Percentiles rank a stretch among this genome's conserved stretches.
Conservation (phyloP, 2,888 invertebrate genomes). For the Onthophagus sagittarius region DNA sequence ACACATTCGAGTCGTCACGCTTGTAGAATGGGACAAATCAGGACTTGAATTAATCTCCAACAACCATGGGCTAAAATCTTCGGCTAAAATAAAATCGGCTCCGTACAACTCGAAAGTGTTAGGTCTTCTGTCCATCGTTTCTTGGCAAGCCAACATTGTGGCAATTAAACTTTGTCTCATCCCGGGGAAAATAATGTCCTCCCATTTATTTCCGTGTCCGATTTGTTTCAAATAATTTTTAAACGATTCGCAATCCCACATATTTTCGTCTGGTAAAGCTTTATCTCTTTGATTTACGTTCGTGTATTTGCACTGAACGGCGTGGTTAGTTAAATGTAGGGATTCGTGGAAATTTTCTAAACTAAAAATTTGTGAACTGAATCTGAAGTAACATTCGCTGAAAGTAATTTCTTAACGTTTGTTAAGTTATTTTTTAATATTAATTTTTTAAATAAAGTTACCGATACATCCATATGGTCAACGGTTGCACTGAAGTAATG, state of each 20-base stretch:
- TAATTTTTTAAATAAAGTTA: slow-evolving; percentile 42
- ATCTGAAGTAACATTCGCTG: slow-evolving; percentile 86
- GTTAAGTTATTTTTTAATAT: neutral
- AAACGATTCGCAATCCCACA: slow-evolving; percentile 90
- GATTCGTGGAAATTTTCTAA: slow-evolving; percentile 87
- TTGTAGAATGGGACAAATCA: slow-evolving; percentile 85
- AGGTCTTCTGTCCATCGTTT: slow-evolving; percentile 72
- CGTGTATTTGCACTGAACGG: slow-evolving; percentile 85
- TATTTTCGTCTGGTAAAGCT: slow-evolving; percentile 82
- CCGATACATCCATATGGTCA: slow-evolving; percentile 92
- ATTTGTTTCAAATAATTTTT: slow-evolving; percentile 62
- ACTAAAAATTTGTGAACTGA: slow-evolving; percentile 86
- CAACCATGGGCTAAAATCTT: slow-evolving; percentile 85
- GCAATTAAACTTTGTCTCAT: slow-evolving; percentile 57
- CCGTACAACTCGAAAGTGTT: slow-evolving; percentile 93
- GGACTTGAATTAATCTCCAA: slow-evolving; percentile 95
- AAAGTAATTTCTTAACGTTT: no score
- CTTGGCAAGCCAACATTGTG: slow-evolving; percentile 82
- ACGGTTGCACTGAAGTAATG: slow-evolving; percentile 84
- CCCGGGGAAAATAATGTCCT: slow-evolving; percentile 76
- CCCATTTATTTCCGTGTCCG: slow-evolving; percentile 77
- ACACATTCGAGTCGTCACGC: slow-evolving; percentile 82
- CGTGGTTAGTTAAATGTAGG: slow-evolving; percentile 89
- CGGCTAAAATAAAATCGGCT: slow-evolving; percentile 91
- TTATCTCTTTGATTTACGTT: slow-evolving; percentile 66